Evolutionary conservation across 2,113 vertebrate species (phyloP).

Genomic region (Ceuthmochares aereus): DNA sequence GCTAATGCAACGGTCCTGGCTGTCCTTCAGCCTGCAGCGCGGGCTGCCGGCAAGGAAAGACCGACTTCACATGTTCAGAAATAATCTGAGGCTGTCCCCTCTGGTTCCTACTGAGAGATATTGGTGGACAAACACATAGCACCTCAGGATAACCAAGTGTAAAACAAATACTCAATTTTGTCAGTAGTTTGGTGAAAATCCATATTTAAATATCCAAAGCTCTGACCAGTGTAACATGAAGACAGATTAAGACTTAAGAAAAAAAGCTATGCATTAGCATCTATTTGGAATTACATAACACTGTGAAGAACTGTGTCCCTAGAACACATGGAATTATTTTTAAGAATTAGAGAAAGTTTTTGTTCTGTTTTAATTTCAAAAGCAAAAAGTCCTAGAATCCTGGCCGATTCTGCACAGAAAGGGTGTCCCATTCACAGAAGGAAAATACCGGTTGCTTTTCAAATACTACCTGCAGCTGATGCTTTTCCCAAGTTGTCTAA

Average conservation of each 20-base stretch:
- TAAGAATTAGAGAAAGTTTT: not conserved
- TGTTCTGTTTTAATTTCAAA: not conserved
- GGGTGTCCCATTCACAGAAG: not conserved
- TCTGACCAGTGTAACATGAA: not conserved
- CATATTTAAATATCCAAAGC: not conserved
- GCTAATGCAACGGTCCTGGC: not conserved
- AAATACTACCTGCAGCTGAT: not conserved
- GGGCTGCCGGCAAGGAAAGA: not conserved
- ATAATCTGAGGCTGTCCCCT: not conserved
- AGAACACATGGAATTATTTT: not conserved
- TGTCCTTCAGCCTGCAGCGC: not conserved
- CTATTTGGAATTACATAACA: not conserved
- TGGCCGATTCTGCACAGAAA: not conserved
- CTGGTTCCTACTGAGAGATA: not conserved
- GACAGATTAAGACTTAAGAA: not conserved
- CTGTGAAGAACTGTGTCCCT: not conserved
- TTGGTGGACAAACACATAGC: rapidly evolving
- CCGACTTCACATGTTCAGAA: not conserved
- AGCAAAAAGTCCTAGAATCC: not conserved
- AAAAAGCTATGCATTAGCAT: not conserved
- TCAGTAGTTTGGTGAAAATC: not conserved
- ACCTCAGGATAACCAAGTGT: not conserved
- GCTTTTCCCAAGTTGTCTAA: not conserved
- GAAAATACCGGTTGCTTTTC: not conserved
- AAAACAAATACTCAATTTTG: not conserved